A percentile compares a stretch with the other conserved stretches of the same genome.
phyloP scores from a whole-genome alignment of 2,113 vertebrate genomes.

The Leptobrachium leishanense region DNA sequence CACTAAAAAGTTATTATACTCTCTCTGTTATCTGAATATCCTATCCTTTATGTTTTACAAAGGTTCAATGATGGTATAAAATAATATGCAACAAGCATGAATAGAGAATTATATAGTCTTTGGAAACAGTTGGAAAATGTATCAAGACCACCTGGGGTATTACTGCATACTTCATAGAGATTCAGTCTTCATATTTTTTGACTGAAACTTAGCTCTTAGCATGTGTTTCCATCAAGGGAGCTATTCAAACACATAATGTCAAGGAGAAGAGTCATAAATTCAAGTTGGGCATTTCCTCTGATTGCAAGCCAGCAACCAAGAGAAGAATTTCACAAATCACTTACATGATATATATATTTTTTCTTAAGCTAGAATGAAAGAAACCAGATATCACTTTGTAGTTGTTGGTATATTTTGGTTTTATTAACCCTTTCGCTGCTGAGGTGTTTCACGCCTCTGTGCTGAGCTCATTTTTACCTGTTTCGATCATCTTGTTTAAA shows the following conservation, averaged over 20 bases:
- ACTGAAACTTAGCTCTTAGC: constrained; percentile 19
- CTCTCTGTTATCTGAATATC: too few relatives aligned
- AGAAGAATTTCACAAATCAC: constrained; percentile 7
- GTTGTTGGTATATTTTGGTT: not conserved
- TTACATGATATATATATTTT: constrained; percentile 14
- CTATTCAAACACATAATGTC: constrained; percentile 30
- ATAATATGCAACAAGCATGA: constrained; percentile 17
- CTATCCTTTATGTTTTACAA: too few relatives aligned
- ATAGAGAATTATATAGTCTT: constrained; percentile 31
- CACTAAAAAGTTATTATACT: too few relatives aligned
- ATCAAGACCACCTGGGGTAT: constrained; percentile 46
- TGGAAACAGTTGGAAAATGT: constrained; percentile 40
- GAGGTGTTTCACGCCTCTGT: too few relatives aligned
- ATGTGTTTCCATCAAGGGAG: constrained; percentile 23
- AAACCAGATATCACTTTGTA: not conserved
- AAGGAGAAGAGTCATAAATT: constrained; percentile 22
- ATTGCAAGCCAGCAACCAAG: constrained; percentile 23
- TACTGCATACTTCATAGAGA: constrained; percentile 26
- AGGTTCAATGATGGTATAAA: not conserved
- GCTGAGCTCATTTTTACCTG: too few relatives aligned
- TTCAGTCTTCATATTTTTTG: constrained; percentile 17
- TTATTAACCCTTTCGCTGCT: too few relatives aligned
- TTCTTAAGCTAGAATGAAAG: not conserved
- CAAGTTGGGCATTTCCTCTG: constrained; percentile 30
- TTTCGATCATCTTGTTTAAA: too few relatives aligned